phyloP scores from a whole-genome alignment of 2,888 invertebrate species.

The Biston stratarius region DNA sequence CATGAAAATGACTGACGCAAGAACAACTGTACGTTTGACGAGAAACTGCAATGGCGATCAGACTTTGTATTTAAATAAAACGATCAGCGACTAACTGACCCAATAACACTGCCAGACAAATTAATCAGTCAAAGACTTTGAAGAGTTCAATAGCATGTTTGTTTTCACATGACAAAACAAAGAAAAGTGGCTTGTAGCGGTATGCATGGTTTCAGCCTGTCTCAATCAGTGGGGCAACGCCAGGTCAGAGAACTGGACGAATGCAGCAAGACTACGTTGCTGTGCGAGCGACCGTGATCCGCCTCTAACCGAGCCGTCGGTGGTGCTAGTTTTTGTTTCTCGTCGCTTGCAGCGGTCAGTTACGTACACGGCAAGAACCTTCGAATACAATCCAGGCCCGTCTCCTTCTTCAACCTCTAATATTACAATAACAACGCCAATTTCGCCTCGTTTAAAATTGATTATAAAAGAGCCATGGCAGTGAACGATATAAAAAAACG shows the following conservation, averaged over 20 bases:
- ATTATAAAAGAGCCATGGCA: conserved; percentile 30
- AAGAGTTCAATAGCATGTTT: conserved; percentile 47
- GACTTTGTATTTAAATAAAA: conserved; percentile 1
- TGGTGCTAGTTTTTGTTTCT: conserved; percentile 51
- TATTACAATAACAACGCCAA: conserved; percentile 9
- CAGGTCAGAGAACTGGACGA: conserved; percentile 47
- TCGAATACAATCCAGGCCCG: conserved; percentile 39
- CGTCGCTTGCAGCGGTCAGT: conserved; percentile 54
- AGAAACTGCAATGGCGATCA: conserved; percentile 8
- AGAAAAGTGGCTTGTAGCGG: conserved; percentile 4
- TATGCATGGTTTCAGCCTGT: conserved; percentile 36
- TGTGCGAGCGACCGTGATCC: conserved; percentile 25
- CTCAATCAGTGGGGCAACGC: conserved; percentile 42
- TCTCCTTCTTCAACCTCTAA: conserved; percentile 20
- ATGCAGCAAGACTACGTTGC: conserved; percentile 35
- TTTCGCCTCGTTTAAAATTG: not conserved
- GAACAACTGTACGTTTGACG: conserved; percentile 43
- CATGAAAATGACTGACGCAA: conserved; percentile 48
- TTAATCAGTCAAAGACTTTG: conserved; percentile 44
- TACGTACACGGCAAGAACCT: conserved; percentile 53
- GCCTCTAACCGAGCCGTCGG: conserved; percentile 23
- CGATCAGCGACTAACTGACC: conserved; percentile 14
- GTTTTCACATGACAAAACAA: conserved; percentile 36
- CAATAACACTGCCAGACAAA: conserved; percentile 38
- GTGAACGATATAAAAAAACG: conserved; percentile 38